Evolutionary conservation across 2,113 vertebrate genomes (phyloP), one percentile per base, ranked within the genome.

Genomic region (Malurus alboscapulatus): DNA sequence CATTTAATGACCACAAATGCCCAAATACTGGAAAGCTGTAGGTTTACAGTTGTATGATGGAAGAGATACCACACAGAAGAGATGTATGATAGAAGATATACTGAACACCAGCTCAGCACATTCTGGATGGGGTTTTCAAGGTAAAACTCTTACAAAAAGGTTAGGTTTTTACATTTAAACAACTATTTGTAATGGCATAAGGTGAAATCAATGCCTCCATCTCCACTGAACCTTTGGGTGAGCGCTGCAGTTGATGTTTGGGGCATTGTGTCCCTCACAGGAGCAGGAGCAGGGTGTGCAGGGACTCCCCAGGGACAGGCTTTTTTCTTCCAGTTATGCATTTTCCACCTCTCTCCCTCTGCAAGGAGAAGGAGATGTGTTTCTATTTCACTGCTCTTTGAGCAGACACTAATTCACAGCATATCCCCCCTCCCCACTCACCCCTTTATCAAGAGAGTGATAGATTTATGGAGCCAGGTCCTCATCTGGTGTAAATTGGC

Each of bases 401-500:
- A 81, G 30, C 22, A 65, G 54, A 44, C 25, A 42, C 21, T 88
- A 85, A 92, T 73, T 90, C 82, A 90, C 6, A 38, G n/a, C 4
- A 24, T 17, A 8, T 61, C 76, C 9, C 48, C 30, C 30, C 47
- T 71, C 36, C 67, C 9, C 20, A 29, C 17, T 80, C 34, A 44
- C 34, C 38, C 26, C 8, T 94, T 84, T 94, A 71, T 88, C 44
- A 32, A 57, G 13, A 87, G 12, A 15, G 14, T 58, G 82, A 66
- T 27, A 59, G 90, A 86, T 91, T 79, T 91, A 80, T 66, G 30
- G 54, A 30, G 47, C 32, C 32, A 44, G 32, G 26, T 40, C 54
- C 65, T 91, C 44, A 40, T 65, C 30, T 78, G 82, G 45, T 93
- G 85, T 91, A 93, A 94, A 90, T 17, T 83, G 62, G 47, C 90